These are phyloP conservation scores for Drosophila biarmipes DNA, from an alignment of 1,140 invertebrate species.

Conservation along the genomic window DNA sequence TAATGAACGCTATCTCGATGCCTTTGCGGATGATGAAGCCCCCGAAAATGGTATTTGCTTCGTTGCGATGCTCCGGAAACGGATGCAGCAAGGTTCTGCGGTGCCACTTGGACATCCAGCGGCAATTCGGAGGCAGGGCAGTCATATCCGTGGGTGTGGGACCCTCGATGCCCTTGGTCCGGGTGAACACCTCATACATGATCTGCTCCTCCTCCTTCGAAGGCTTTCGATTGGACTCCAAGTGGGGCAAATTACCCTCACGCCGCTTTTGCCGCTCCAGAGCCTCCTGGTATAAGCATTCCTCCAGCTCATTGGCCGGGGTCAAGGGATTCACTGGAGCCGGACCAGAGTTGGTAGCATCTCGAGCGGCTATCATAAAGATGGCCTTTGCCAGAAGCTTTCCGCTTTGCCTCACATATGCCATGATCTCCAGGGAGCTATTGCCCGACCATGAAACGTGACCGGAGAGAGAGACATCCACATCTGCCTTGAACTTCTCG, in stretches of 20 bases:
- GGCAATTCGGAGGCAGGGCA: slow-evolving; percentile 85
- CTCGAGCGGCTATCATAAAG: slow-evolving; percentile 90
- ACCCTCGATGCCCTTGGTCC: slow-evolving; percentile 85
- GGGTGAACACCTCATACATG: slow-evolving; percentile 89
- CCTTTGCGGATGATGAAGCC: slow-evolving; percentile 92
- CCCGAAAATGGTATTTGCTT: slow-evolving; percentile 93
- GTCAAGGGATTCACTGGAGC: slow-evolving; percentile 88
- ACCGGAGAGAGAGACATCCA: slow-evolving; percentile 89
- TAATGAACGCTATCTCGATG: slow-evolving; percentile 89
- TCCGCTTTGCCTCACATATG: slow-evolving; percentile 87
- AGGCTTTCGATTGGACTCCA: slow-evolving; percentile 87
- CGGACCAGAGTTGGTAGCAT: slow-evolving; percentile 87
- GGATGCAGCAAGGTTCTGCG: slow-evolving; percentile 56
- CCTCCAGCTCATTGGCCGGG: slow-evolving; percentile 87
- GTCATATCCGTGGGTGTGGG: slow-evolving; percentile 59
- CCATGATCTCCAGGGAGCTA: slow-evolving; percentile 89
- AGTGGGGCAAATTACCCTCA: slow-evolving; percentile 85
- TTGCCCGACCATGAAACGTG: slow-evolving; percentile 90
- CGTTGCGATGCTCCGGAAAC: slow-evolving; percentile 86
- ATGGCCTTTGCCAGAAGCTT: slow-evolving; percentile 86
- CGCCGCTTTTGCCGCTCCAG: slow-evolving; percentile 85
- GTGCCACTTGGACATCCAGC: slow-evolving; percentile 87
- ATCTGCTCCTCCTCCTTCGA: slow-evolving; percentile 87
- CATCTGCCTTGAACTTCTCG: slow-evolving; percentile 81
- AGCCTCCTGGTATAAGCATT: slow-evolving; percentile 84